Conservation (phyloP, 92 coral and sea anemone species). For the Parazoanthus atlanticus region DNA sequence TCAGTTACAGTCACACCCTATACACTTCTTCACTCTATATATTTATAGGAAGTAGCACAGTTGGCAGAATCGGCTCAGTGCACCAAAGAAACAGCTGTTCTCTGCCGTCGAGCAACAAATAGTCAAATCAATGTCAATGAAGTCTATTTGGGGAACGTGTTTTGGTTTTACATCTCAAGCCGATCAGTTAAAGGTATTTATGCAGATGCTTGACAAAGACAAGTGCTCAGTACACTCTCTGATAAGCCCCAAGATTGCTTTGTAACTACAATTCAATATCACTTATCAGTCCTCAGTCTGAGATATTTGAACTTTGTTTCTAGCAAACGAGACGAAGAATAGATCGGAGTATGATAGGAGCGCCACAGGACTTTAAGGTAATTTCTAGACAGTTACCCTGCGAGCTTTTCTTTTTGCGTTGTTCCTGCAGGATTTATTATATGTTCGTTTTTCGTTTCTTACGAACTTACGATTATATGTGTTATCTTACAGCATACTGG, state of each 20-base stretch:
- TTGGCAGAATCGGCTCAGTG: background rate
- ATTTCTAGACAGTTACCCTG: slow-evolving; percentile 1
- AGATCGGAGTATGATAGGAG: slow-evolving; percentile 81
- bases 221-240: background rate
- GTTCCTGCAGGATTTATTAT: background rate
- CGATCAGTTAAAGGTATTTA: background rate
- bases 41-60: background rate
- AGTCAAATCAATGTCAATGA: background rate
- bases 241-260: background rate
- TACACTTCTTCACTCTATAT: background rate
- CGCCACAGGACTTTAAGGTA: slow-evolving; percentile 82
- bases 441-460: too few species aligned
- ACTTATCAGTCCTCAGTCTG: background rate
- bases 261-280: too few species aligned
- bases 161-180: background rate
- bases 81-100: too few species aligned
- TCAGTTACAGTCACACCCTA: background rate
- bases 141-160: background rate
- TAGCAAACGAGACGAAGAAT: slow-evolving; percentile 69
- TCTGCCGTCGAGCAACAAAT: background rate
- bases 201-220: background rate
- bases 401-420: background rate
- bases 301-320: slow-evolving; percentile 5
- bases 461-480: too few species aligned
- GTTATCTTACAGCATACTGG: background rate